Base-by-base conservation (phyloP, 2,888 invertebrate species). In the Acrobasis repandana region DNA sequence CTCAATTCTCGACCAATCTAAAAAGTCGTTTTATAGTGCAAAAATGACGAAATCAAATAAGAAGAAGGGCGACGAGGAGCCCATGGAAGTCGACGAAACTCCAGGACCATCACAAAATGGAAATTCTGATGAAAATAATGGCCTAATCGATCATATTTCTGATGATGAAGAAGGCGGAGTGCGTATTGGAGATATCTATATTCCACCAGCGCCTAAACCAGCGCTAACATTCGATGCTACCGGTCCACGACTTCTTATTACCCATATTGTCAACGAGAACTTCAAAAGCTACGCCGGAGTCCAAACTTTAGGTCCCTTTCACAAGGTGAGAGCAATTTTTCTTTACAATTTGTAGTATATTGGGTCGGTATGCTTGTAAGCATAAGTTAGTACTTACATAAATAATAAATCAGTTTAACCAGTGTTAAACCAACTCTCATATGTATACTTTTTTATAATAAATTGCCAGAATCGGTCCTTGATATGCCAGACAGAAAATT, bases 211-310 rank as follows among this genome's bases (percentile, higher is more conserved):
- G 1, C 93, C 95, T 2, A 94, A 94, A 70, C 94, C 95, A 0
- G 93, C 95, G 2, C 93, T 94, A 59, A 95, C 96, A 2, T 94
- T 95, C 65, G 96, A 96, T 70, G 92, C 94, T 10, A 95, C 93
- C 49, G 97, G 97, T 0, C 96, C 98, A 0, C 94, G 99, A 16
- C 89, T 99, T 50, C 96, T 99, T 63, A 99, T 99, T 60, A 95
- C 95, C 1, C 95, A 96, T 72, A 99, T 99, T 70, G 95, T 95
- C 0, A 98, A 98, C 83, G 94, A 95, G 58, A 98, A 99, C 84
- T 99, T 99, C 83, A 99, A 99, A 87, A 99, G 99, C 77, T 99
- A 99, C 77, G 98, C 97, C 36, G 97, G 97, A 0, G 93, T 93
- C 47, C 95, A 96, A 74, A 85, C 90, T 2, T 92, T 99, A 58